These are phyloP conservation scores for Ardeotis arabs DNA, from an alignment of 2,113 vertebrate genomes.

Conservation along the genomic window DNA sequence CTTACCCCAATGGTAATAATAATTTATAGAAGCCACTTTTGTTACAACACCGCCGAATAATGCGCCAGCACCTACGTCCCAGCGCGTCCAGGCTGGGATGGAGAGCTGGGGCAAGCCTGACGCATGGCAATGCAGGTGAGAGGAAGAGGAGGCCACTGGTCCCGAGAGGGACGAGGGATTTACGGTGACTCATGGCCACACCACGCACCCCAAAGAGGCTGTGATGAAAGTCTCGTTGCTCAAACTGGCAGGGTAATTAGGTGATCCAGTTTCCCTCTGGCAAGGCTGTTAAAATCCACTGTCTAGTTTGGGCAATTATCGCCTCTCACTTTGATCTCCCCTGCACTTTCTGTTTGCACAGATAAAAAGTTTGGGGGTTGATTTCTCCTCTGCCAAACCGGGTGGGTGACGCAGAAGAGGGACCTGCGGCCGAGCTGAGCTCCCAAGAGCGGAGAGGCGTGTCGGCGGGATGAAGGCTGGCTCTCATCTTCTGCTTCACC, in stretches of 20 bases:
- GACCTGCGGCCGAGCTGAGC: rapidly evolving
- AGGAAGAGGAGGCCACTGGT: not conserved
- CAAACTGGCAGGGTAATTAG: constrained; percentile 27
- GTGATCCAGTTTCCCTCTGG: constrained; percentile 1
- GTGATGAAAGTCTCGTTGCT: constrained; percentile 34
- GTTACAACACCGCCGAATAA: not conserved
- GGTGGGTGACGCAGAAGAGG: not conserved
- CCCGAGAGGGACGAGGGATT: not conserved
- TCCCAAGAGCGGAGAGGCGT: not conserved
- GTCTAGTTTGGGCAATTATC: not conserved
- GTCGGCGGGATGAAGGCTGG: not conserved
- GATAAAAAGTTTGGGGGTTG: not conserved
- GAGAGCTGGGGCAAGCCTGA: not conserved
- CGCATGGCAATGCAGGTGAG: rapidly evolving
- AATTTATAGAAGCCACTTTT: not conserved
- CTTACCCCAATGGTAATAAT: not conserved
- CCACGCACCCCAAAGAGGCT: not conserved
- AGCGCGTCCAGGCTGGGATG: rapidly evolving
- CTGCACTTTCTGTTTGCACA: not conserved
- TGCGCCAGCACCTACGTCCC: rapidly evolving
- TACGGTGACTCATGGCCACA: not conserved
- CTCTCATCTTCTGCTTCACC: not conserved
- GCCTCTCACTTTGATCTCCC: not conserved
- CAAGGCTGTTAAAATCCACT: not conserved
- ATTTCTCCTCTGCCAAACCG: not conserved